A percentile compares a stretch with the other conserved stretches of the same genome.
These are phyloP conservation scores for Clostera curtula DNA, from an alignment of 2,888 invertebrate species.

Conservation along the genomic window DNA sequence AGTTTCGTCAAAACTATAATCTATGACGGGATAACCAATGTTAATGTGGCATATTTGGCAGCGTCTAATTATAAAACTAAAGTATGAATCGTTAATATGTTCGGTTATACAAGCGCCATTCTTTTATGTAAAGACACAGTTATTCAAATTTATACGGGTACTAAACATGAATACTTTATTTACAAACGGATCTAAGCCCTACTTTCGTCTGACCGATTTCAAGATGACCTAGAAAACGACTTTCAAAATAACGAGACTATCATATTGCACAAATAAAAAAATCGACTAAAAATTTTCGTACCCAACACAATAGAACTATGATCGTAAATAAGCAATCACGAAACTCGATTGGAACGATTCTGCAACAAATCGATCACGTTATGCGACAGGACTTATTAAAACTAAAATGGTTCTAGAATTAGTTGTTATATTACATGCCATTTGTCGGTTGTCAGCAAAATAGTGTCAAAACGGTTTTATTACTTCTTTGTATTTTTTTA, in stretches of 20 bases:
- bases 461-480: conserved; percentile 11
- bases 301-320: conserved; percentile 11
- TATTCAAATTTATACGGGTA: conserved; percentile 13
- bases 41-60: no score
- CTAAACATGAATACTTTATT: conserved; percentile 8
- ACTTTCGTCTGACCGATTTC: conserved; percentile 4
- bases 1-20: no score
- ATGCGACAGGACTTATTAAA: conserved; percentile 23
- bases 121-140: no score
- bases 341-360: conserved; percentile 19
- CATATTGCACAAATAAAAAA: conserved; percentile 2
- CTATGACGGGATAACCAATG: no score
- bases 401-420: conserved; percentile 21
- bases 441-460: conserved; percentile 20
- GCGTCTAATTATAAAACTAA: no score
- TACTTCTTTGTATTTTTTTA: no score
- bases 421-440: conserved; percentile 11
- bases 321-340: conserved; percentile 21
- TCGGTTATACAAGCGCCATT: no score
- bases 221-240: conserved; percentile 3
- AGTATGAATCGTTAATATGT: no score
- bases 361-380: conserved; percentile 27
- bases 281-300: conserved; percentile 18
- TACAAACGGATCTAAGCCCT: conserved; percentile 6
- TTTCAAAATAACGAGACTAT: conserved; percentile 7